Evolutionary conservation across 2,113 vertebrate species (phyloP), one percentile per base, ranked within the genome.

Genomic region (Phyllopteryx taeniolatus): DNA sequence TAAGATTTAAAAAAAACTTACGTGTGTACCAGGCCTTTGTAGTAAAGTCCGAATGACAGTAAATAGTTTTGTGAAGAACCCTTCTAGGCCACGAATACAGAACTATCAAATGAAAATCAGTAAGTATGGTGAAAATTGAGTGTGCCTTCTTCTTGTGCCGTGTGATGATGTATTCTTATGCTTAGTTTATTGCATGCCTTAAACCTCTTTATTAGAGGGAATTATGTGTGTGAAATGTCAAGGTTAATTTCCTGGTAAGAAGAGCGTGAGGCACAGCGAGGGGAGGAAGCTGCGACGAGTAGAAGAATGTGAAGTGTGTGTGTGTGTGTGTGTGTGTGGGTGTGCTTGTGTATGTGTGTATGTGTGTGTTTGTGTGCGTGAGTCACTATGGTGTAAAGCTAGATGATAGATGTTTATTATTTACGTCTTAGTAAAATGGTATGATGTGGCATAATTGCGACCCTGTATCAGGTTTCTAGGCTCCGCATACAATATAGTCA

Each of bases 181-280:
- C 6, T 39, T 39, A 39, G 4, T 39, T 39, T 39, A 39, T 39
- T 39, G 35, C 6, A 6, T 6, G 35, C 35, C 35, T 39, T 39
- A 39, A 39, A 39, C 35, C 35, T 39, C 85, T 91, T 86, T 89
- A 90, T 90, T 79, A 86, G 80, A 86, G 81, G 86, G 85, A 91
- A 87, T 87, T 83, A 88, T 86, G 85, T 82, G 85, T 86, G 76
- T 78, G 84, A 89, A 86, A 91, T 90, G 90, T 85, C 90, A 87
- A 82, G 79, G 81, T 88, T 91, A 87, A 92, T 92, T 90, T 91
- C 85, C 83, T 87, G 83, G 76, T 76, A 74, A 73, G 60, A 68
- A 79, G 76, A 76, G 71, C 56, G 62, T 83, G 81, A 72, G 67
- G 72, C 79, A 86, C 74, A 61, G 70, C 9, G 46, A 14, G 47